Conservation (phyloP, 2,113 vertebrate genomes). For the Ardeotis arabs region DNA sequence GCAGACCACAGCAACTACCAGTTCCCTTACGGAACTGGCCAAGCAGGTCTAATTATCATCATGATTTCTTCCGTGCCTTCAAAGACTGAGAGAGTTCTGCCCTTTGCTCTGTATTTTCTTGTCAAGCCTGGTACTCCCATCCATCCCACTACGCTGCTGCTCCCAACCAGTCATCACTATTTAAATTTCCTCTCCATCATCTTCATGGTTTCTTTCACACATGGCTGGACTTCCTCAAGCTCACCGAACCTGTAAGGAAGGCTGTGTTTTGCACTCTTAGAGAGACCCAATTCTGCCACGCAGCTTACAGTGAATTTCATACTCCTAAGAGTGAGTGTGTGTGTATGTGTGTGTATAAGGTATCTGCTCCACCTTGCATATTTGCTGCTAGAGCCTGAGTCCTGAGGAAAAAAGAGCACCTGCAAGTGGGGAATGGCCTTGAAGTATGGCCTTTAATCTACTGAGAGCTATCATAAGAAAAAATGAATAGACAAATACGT, state of each 20-base stretch:
- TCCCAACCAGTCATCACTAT: not conserved
- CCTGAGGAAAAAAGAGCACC: not conserved
- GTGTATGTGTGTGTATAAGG: not conserved
- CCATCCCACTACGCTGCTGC: fast-evolving
- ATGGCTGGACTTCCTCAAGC: not conserved
- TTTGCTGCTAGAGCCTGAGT: not conserved
- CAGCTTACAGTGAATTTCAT: not conserved
- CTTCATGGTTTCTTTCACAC: not conserved
- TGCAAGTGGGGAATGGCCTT: not conserved
- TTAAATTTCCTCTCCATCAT: constrained; percentile 41
- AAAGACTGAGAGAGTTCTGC: not conserved
- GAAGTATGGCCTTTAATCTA: not conserved
- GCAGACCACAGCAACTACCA: not conserved
- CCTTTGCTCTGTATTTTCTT: not conserved
- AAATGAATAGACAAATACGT: not conserved
- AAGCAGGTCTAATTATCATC: not conserved
- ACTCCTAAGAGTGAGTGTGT: too few species aligned
- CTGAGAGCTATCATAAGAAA: not conserved
- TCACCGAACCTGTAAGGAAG: not conserved
- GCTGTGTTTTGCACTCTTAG: not conserved
- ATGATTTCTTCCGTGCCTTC: not conserved
- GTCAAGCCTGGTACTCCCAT: not conserved
- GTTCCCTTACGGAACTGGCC: not conserved
- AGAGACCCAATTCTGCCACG: not conserved
- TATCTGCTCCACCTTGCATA: not conserved